Percentiles rank a stretch among this genome's conserved stretches.
phyloP scores from a whole-genome alignment of 2,797 vertebrate genomes.

The Smutsia gigantea region DNA sequence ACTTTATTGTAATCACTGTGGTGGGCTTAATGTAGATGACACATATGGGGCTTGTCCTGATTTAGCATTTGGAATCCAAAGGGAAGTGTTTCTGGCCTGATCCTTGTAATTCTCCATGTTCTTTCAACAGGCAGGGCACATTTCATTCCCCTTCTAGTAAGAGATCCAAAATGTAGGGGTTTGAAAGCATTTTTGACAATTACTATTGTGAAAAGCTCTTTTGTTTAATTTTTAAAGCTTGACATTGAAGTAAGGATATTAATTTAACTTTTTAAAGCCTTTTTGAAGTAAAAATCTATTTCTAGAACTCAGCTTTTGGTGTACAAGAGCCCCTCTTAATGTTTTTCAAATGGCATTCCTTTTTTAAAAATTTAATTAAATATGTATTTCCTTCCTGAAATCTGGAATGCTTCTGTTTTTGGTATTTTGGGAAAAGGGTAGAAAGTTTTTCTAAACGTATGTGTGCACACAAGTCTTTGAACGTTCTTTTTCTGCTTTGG shows the following conservation, averaged over 20 bases:
- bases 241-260: conserved; percentile 32
- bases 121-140: neutral
- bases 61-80: neutral
- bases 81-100: neutral
- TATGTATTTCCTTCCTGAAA: conserved; percentile 32
- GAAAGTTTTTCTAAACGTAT: neutral
- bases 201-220: neutral
- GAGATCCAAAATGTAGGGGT: neutral
- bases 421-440: conserved; percentile 3
- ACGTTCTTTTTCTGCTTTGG: neutral
- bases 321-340: neutral
- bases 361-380: conserved; percentile 26
- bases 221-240: neutral
- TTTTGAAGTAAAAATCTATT: conserved; percentile 50
- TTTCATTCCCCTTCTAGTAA: neutral
- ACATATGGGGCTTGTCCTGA: neutral
- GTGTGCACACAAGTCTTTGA: neutral
- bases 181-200: conserved; percentile 24
- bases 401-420: conserved; percentile 27
- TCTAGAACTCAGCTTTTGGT: conserved; percentile 41
- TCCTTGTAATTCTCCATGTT: neutral
- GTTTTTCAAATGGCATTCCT: conserved; percentile 40
- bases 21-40: neutral
- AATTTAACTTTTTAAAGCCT: conserved; percentile 31
- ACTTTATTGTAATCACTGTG: neutral